phyloP scores from a whole-genome alignment of 1,140 invertebrate species.

The Druon quercuslanigerum region DNA sequence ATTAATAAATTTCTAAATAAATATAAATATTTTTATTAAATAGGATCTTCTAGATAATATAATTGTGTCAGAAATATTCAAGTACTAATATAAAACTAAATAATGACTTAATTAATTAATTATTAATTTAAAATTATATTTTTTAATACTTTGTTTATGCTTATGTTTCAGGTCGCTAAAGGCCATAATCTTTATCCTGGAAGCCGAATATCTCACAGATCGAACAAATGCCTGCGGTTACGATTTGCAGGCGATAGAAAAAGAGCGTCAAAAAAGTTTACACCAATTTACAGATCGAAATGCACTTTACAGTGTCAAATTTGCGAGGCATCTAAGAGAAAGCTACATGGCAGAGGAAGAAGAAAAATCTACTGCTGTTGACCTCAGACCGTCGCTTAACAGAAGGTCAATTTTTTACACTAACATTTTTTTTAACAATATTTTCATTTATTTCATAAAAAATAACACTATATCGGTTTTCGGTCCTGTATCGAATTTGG shows the following conservation, averaged over 20 bases:
- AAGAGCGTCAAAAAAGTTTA: conserved; percentile 25
- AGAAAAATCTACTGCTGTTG: conserved; percentile 31
- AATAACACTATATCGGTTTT: no score
- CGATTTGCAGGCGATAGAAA: conserved; percentile 34
- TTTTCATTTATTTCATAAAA: no score
- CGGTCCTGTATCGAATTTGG: no score
- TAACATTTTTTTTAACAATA: no score
- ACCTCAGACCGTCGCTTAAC: conserved; percentile 62
- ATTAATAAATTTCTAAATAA: no score
- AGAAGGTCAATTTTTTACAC: conserved; percentile 49
- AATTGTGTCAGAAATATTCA: no score
- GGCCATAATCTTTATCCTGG: conserved; percentile 61
- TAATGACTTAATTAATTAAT: no score
- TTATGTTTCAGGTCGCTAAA: conserved; percentile 53
- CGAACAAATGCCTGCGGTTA: conserved; percentile 52
- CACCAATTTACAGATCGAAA: conserved; percentile 16
- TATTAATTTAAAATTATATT: no score
- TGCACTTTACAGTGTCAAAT: neutral
- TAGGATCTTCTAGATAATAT: no score
- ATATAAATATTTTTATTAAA: no score
- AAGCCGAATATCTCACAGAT: conserved; percentile 60
- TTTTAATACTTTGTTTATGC: no score
- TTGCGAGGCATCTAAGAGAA: neutral
- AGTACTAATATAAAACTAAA: no score
- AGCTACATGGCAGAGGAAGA: neutral